A percentile compares a stretch with the other conserved stretches of the same genome.
Evolutionary conservation across 2,797 vertebrate genomes (phyloP).

Genomic region (Tapirus indicus): DNA sequence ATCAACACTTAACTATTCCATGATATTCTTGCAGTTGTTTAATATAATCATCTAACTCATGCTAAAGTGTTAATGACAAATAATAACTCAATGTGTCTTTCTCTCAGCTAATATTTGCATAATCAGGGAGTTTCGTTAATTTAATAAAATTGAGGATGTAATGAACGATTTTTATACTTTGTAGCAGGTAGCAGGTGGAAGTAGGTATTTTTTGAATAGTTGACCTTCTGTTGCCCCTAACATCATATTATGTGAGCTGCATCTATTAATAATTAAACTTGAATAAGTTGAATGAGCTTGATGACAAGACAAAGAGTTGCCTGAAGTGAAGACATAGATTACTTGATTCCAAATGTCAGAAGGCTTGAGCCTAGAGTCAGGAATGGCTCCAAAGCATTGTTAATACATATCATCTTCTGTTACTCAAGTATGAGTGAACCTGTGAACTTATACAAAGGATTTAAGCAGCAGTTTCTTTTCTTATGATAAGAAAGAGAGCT

Average conservation of each 20-base stretch:
- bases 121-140: background rate
- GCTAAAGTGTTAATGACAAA: conserved; percentile 36
- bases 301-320: background rate
- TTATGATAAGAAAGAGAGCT: background rate
- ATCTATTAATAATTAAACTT: conserved; percentile 28
- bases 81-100: background rate
- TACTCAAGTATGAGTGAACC: background rate
- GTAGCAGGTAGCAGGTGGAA: background rate
- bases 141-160: conserved; percentile 24
- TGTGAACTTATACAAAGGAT: background rate
- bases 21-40: background rate
- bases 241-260: background rate
- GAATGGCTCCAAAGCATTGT: background rate
- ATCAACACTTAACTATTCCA: background rate
- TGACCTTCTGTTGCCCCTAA: background rate
- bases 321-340: background rate
- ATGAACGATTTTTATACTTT: conserved; percentile 16
- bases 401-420: background rate
- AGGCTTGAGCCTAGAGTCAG: background rate
- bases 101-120: conserved; percentile 35
- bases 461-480: background rate
- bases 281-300: conserved; percentile 8
- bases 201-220: background rate
- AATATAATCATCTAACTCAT: background rate
- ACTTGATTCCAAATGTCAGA: background rate